These are phyloP conservation scores for Lottia scabra DNA, from an alignment of 2,888 invertebrate genomes.

Conservation along the genomic window DNA sequence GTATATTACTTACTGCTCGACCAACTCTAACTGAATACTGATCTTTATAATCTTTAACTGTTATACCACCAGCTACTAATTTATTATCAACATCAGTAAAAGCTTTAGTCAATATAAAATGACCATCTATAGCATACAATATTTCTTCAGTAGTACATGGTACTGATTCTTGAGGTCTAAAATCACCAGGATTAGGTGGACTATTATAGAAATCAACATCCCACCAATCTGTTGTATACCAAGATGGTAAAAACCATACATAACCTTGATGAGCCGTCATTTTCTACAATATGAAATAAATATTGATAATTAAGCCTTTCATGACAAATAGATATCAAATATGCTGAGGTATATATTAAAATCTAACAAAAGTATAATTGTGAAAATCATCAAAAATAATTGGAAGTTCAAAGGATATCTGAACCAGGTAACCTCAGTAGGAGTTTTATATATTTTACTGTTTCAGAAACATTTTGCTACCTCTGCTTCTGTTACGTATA, in stretches of 20 bases:
- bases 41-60: constrained; percentile 76
- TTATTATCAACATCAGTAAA: constrained; percentile 76
- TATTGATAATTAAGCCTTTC: too few relatives aligned
- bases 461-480: too few relatives aligned
- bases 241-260: constrained; percentile 87
- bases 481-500: too few relatives aligned
- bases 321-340: too few relatives aligned
- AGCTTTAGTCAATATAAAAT: constrained; percentile 79
- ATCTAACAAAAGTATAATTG: too few relatives aligned
- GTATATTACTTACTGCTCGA: constrained; percentile 50
- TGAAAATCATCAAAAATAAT: too few relatives aligned
- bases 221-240: constrained; percentile 75
- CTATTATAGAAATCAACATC: constrained; percentile 72
- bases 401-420: too few relatives aligned
- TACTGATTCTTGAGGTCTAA: constrained; percentile 69
- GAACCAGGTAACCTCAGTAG: too few relatives aligned
- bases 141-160: constrained; percentile 75
- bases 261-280: constrained; percentile 76
- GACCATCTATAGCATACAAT: constrained; percentile 78
- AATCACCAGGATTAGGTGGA: constrained; percentile 36
- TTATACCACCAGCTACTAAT: constrained; percentile 75
- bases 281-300: constrained; percentile 49
- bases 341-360: too few relatives aligned
- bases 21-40: constrained; percentile 47
- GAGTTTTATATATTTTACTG: too few relatives aligned